These are phyloP conservation scores for Drosophila lutescens DNA, from an alignment of 2,888 invertebrate species.

Conservation along the genomic window DNA sequence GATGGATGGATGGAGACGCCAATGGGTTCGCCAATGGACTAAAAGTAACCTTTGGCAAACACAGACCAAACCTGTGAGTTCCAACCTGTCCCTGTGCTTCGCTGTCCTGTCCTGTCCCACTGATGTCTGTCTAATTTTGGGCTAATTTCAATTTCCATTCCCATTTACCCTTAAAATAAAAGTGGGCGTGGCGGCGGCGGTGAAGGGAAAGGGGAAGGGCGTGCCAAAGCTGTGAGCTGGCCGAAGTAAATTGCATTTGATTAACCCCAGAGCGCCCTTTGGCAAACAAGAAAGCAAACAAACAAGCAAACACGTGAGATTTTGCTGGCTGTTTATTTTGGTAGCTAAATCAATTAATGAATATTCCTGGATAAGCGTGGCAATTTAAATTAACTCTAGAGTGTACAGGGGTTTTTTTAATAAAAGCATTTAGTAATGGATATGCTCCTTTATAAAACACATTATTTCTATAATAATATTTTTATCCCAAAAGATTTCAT, in stretches of 20 bases:
- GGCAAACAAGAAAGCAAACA: constrained; percentile 10
- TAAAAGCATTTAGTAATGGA: no score
- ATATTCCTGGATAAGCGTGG: constrained; percentile 8
- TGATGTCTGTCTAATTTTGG: constrained; percentile 64
- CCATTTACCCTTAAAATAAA: constrained; percentile 31
- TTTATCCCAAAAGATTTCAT: no score
- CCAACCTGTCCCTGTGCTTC: constrained; percentile 49
- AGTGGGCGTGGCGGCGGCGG: neutral
- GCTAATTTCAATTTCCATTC: constrained; percentile 72
- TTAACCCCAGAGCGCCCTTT: constrained; percentile 49
- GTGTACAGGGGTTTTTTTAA: neutral
- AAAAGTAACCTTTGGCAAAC: constrained; percentile 41
- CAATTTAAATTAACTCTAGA: constrained; percentile 6
- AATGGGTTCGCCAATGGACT: constrained; percentile 22
- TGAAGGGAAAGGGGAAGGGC: constrained; percentile 14
- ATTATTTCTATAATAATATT: no score
- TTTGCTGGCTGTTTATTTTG: constrained; percentile 15
- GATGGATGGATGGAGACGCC: constrained; percentile 19
- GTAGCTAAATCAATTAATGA: constrained; percentile 14
- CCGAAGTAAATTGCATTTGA: constrained; percentile 38
- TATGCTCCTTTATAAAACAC: no score
- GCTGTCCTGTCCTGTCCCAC: constrained; percentile 31
- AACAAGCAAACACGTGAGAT: constrained; percentile 20
- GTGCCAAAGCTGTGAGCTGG: constrained; percentile 58
- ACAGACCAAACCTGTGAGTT: constrained; percentile 34